Conservation (phyloP, 2,113 vertebrate species). For the Chloebia gouldiae region DNA sequence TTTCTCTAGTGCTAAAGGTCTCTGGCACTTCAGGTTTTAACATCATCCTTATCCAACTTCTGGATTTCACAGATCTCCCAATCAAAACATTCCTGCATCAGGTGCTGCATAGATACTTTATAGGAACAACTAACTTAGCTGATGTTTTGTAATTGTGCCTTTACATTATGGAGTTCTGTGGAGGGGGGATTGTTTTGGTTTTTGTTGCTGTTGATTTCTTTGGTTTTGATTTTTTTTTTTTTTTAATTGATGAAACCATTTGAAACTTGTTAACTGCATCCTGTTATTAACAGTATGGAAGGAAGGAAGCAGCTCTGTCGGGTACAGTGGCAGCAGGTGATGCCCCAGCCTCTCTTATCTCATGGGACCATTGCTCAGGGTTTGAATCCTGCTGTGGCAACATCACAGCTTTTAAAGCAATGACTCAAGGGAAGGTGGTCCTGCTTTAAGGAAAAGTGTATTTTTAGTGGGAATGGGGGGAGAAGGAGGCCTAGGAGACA, state of each 20-base stretch:
- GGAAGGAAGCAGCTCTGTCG: neutral
- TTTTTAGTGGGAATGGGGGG: neutral
- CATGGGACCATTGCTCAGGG: neutral
- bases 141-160: neutral
- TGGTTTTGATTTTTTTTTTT: neutral
- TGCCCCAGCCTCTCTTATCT: neutral
- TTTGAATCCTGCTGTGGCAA: neutral
- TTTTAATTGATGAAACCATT: neutral
- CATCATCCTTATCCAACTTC: neutral
- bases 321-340: neutral
- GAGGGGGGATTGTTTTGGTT: accelerated
- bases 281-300: neutral
- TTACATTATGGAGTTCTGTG: neutral
- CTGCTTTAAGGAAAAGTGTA: neutral
- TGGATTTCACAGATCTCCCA: neutral
- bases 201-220: neutral
- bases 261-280: neutral
- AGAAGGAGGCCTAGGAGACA: neutral
- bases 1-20: neutral
- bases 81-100: neutral
- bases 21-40: neutral
- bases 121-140: neutral
- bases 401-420: neutral
- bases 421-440: neutral
- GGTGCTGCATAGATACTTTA: neutral